A percentile compares a stretch with the other conserved stretches of the same genome.
phyloP scores from a whole-genome alignment of 1,140 invertebrate species.

The Amphibalanus amphitrite region DNA sequence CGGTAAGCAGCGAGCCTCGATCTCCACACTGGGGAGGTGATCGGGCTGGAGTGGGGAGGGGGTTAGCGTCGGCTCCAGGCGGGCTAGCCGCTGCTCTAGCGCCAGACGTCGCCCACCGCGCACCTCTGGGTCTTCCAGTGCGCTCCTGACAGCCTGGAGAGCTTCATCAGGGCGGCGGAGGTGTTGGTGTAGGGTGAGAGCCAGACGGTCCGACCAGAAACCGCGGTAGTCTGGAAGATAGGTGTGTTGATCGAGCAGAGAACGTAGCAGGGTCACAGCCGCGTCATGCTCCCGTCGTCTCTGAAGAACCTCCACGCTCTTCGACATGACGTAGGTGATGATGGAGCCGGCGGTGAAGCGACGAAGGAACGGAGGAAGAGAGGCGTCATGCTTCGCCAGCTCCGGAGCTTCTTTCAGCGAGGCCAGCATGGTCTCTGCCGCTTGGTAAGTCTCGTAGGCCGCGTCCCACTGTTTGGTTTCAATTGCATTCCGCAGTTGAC shows the following conservation, averaged over 20 bases:
- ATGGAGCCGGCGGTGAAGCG: slow-evolving; percentile 30
- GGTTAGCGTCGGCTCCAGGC: not conserved
- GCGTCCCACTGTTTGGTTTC: slow-evolving; percentile 23
- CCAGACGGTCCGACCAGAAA: slow-evolving; percentile 34
- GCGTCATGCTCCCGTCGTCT: slow-evolving; percentile 27
- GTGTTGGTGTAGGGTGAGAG: slow-evolving; percentile 34
- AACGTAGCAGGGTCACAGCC: slow-evolving; percentile 29
- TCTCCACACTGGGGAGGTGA: not conserved
- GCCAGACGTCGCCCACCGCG: slow-evolving; percentile 26
- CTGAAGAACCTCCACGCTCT: slow-evolving; percentile 32
- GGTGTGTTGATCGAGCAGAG: slow-evolving; percentile 28
- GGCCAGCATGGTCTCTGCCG: slow-evolving; percentile 16
- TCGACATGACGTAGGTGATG: slow-evolving; percentile 26
- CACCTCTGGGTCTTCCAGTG: slow-evolving; percentile 27
- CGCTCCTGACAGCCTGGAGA: slow-evolving; percentile 24
- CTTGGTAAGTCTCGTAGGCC: slow-evolving; percentile 18
- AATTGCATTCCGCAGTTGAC: slow-evolving; percentile 20
- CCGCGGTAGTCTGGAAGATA: slow-evolving; percentile 30
- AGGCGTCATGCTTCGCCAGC: slow-evolving; percentile 19
- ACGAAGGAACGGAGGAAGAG: slow-evolving; percentile 29
- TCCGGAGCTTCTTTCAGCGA: slow-evolving; percentile 10
- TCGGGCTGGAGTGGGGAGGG: not conserved
- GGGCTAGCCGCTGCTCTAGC: slow-evolving; percentile 15
- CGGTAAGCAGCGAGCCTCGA: slow-evolving; percentile 13
- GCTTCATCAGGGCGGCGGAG: slow-evolving; percentile 30